A percentile compares a stretch with the other conserved stretches of the same genome.
Conservation (phyloP, 2,888 invertebrate genomes). For the Alviniconcha strummeri region DNA sequence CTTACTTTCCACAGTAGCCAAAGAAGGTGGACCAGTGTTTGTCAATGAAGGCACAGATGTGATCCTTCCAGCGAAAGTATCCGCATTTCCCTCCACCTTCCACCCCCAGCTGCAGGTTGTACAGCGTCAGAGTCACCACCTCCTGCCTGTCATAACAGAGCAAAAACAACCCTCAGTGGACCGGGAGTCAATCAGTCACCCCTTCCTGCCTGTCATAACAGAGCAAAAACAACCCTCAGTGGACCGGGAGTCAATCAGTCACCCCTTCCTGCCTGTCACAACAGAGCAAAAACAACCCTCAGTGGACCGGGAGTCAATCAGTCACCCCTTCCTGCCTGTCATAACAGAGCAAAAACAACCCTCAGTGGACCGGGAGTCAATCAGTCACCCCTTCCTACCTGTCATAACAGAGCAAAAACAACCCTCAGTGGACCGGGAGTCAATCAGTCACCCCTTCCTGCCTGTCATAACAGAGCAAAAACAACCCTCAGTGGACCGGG, state of each 20-base stretch:
- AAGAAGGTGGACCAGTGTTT: constrained; percentile 86
- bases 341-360: too few relatives aligned
- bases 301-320: too few relatives aligned
- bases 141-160: constrained; percentile 78
- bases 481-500: too few relatives aligned
- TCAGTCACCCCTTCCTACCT: too few relatives aligned
- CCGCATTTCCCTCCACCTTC: constrained; percentile 85
- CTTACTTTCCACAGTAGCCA: constrained; percentile 66
- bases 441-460: too few relatives aligned
- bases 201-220: constrained; percentile 80
- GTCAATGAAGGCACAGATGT: constrained; percentile 87
- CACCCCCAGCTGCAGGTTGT: constrained; percentile 81
- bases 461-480: too few relatives aligned
- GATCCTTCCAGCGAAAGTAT: constrained; percentile 90
- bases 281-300: too few relatives aligned
- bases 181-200: constrained; percentile 74
- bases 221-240: too few relatives aligned
- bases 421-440: too few relatives aligned
- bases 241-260: constrained; percentile 61
- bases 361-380: too few relatives aligned
- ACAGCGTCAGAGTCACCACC: constrained; percentile 83
- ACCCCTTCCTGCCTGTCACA: constrained; percentile 82
- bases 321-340: constrained; percentile 84
- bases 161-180: too few relatives aligned
- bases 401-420: too few relatives aligned